phyloP scores from a whole-genome alignment of 2,797 vertebrate genomes.

The Ispidina lecontei region DNA sequence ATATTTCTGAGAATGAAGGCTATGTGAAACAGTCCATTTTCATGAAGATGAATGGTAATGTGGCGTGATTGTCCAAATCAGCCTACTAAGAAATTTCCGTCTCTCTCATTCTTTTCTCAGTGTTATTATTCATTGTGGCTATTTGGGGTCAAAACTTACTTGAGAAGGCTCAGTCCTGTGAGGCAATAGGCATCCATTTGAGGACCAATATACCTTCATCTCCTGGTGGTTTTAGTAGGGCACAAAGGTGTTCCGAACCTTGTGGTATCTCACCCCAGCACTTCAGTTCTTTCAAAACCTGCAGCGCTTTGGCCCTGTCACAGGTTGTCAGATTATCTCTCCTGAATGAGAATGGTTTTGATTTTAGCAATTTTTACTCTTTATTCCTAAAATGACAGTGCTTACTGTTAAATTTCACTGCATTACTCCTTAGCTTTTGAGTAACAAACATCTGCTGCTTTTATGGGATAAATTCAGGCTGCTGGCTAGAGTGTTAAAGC shows the following conservation, averaged over 20 bases:
- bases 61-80: constrained; percentile 38
- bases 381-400: background rate
- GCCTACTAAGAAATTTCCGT: background rate
- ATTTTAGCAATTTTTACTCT: constrained; percentile 39
- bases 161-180: background rate
- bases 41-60: background rate
- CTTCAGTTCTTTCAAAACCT: background rate
- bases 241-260: background rate
- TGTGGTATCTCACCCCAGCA: background rate
- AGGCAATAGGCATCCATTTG: background rate
- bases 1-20: background rate
- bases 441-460: background rate
- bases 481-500: background rate
- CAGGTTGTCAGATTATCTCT: background rate
- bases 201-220: background rate
- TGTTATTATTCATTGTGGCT: background rate
- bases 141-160: background rate
- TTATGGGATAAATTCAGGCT: constrained; percentile 11
- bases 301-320: background rate
- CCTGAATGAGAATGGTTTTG: background rate
- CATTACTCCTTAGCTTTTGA: background rate
- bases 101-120: background rate
- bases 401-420: constrained; percentile 1
- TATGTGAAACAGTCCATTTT: background rate
- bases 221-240: background rate